Evolutionary conservation across 1,140 invertebrate genomes (phyloP).

Genomic region (Megathymus violae): DNA sequence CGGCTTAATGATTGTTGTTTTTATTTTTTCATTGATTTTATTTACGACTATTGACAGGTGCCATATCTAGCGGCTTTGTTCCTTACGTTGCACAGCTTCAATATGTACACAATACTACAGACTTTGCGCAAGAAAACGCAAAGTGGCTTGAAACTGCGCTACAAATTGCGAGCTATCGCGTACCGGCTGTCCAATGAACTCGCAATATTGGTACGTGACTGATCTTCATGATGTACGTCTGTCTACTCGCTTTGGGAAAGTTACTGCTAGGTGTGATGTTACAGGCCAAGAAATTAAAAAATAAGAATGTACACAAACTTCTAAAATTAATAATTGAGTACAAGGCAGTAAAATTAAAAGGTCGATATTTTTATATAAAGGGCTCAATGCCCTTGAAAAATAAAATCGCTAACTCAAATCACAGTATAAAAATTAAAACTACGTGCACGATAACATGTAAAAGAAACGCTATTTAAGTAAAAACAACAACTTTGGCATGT

Average conservation of each 20-base stretch:
- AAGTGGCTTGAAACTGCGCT: constrained; percentile 84
- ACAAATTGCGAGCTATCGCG: constrained; percentile 79
- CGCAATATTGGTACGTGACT: constrained; percentile 71
- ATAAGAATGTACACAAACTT: neutral
- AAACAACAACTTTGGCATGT: no score
- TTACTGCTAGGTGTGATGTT: constrained; percentile 15
- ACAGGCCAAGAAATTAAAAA: neutral
- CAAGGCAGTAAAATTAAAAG: no score
- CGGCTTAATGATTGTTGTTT: constrained; percentile 42
- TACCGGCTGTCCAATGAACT: constrained; percentile 77
- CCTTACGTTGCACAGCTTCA: constrained; percentile 94
- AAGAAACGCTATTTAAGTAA: neutral
- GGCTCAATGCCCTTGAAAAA: neutral
- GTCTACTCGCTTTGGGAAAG: constrained; percentile 11
- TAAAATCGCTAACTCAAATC: no score
- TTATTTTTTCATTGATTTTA: constrained; percentile 52
- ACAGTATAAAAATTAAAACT: no score
- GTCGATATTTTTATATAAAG: no score
- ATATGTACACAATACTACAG: constrained; percentile 91
- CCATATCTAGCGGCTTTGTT: constrained; percentile 92
- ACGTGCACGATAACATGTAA: neutral
- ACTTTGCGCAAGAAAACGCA: constrained; percentile 95
- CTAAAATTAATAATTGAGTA: no score
- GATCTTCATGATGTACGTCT: constrained; percentile 15
- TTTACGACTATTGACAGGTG: constrained; percentile 72